Evolutionary conservation across 2,888 invertebrate genomes (phyloP), one percentile per base, ranked within the genome.

Genomic region (Arrhopalites spinosus): DNA sequence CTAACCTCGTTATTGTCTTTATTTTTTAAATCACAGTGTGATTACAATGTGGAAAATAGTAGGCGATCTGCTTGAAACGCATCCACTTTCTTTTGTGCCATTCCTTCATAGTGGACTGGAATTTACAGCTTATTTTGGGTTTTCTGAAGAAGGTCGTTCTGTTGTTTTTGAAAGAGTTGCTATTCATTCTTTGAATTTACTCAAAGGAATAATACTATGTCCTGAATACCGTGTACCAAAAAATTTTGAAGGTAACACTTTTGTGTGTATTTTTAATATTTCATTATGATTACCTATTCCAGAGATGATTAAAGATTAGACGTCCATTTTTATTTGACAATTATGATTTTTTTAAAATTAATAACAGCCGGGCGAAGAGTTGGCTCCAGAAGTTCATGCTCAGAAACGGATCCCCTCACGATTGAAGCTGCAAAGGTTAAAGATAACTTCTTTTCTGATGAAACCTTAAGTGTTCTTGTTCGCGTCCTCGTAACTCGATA

Each of bases 111-210:
- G 91, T 0, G 91, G 93, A 0, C 85, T 97, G 76, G 93, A 95
- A 84, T 93, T 95, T 82, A 90, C 93, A 5, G 89, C 93, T 67
- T 92, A 91, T 85, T 95, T 93, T 86, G 92, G 94, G 83, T 97
- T 97, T 85, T 93, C 94, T 1, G 91, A 92, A 78, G 91, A 91
- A 80, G 93, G 93, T 43, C 90, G 86, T 87, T 90, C 76, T 87
- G 91, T 82, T 87, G 80, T 92, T 73, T 96, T 95, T 85, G 94
- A 94, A 84, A 88, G 92, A 83, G 95, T 96, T 84, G 91, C 92
- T 36, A 94, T 97, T 83, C 94, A 95, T 84, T 94, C 94, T 84
- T 89, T 97, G 81, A 96, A 95, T 86, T 88, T 97, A 78, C 90
- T 96, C 79, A 96, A 95, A 85, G 90, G 90, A 1, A 92, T 96